phyloP scores from a whole-genome alignment of 2,113 vertebrate species.

The Chloropsis cyanopogon region DNA sequence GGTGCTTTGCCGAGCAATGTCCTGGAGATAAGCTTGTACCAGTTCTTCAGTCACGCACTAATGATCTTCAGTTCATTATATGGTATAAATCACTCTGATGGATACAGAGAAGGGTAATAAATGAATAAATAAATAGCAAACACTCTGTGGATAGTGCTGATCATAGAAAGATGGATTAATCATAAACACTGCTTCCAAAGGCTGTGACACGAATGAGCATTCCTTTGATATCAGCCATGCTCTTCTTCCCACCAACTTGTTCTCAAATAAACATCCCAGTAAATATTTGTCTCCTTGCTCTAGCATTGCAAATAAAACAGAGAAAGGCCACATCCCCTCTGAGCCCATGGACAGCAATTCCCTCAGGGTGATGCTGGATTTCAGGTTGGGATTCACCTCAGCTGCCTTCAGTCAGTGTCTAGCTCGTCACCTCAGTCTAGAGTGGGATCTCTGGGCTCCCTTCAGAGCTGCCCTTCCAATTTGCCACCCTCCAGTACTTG shows the following conservation, averaged over 20 bases:
- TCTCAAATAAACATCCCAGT: conserved; percentile 60
- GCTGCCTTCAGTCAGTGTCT: neutral
- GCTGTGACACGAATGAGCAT: conserved; percentile 38
- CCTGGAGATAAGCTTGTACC: conserved; percentile 61
- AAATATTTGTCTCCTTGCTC: conserved; percentile 50
- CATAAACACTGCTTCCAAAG: conserved; percentile 28
- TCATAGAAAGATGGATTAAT: conserved; percentile 48
- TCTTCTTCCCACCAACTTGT: conserved; percentile 58
- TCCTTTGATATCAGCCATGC: conserved; percentile 45
- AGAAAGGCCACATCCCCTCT: neutral
- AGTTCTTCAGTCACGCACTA: conserved; percentile 63
- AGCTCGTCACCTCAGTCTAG: neutral
- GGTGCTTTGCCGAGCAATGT: conserved; percentile 61
- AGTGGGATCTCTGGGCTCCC: neutral
- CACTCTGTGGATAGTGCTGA: conserved; percentile 39
- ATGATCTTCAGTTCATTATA: conserved; percentile 40
- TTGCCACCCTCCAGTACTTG: neutral
- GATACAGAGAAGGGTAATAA: conserved; percentile 57
- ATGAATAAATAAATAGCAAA: conserved; percentile 64
- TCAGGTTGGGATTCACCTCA: neutral
- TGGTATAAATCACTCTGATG: conserved; percentile 56
- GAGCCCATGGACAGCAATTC: neutral
- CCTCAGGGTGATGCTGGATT: neutral
- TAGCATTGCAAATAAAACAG: neutral
- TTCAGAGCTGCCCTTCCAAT: neutral